A percentile compares a stretch with the other conserved stretches of the same genome.
Conservation (phyloP, 1,140 invertebrate genomes). For the Leptinotarsa texana region DNA sequence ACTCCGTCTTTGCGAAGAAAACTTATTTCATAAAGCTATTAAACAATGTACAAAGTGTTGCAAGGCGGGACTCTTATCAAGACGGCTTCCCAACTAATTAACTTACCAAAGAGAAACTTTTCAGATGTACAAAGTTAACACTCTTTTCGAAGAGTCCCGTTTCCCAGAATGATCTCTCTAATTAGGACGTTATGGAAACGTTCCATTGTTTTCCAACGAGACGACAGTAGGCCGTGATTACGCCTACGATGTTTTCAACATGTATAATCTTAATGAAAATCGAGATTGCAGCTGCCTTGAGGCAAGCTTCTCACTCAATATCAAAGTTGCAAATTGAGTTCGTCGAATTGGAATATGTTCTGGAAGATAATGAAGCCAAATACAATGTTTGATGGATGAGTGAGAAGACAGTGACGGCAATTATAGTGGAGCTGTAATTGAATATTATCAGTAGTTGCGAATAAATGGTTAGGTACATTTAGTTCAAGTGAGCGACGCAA, state of each 20-base stretch:
- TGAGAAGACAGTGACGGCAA: too few relatives aligned
- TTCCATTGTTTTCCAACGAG: neutral
- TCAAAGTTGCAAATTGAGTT: too few relatives aligned
- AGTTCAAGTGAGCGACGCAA: too few relatives aligned
- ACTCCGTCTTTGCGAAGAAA: neutral
- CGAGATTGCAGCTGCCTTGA: too few relatives aligned
- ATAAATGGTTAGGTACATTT: too few relatives aligned
- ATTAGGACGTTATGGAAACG: constrained; percentile 6
- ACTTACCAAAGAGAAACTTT: neutral
- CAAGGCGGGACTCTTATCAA: neutral
- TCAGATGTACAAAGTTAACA: neutral
- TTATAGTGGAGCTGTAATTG: too few relatives aligned
- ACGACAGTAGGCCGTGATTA: neutral
- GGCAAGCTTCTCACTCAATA: too few relatives aligned
- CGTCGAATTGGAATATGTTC: too few relatives aligned
- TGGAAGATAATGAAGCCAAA: too few relatives aligned
- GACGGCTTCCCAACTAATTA: neutral
- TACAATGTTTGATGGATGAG: too few relatives aligned
- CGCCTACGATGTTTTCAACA: neutral
- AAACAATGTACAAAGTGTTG: neutral
- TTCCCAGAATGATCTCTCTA: neutral
- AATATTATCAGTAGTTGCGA: too few relatives aligned
- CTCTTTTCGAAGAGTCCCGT: neutral
- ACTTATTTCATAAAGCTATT: neutral
- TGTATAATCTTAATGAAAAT: too few relatives aligned